These are phyloP conservation scores for Rhabdophis nuchalis DNA, from an alignment of 2,797 vertebrate genomes.

Conservation along the genomic window DNA sequence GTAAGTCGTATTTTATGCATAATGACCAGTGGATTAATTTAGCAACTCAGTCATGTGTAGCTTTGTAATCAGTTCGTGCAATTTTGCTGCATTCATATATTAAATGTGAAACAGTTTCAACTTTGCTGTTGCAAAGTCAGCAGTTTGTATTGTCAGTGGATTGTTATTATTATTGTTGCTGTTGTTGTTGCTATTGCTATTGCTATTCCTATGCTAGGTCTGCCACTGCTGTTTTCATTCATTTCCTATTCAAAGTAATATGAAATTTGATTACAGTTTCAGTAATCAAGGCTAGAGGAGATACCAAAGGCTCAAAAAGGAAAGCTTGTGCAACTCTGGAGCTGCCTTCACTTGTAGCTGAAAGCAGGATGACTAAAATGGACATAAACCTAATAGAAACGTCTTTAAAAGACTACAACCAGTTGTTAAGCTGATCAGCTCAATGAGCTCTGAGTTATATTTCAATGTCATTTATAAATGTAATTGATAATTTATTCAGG, in stretches of 20 bases:
- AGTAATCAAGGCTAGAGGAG: background rate
- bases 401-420: background rate
- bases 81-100: too few species aligned
- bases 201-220: background rate
- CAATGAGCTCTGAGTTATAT: background rate
- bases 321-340: background rate
- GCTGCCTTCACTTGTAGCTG: background rate
- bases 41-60: too few species aligned
- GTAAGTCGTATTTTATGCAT: too few species aligned
- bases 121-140: too few species aligned
- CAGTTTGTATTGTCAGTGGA: too few species aligned
- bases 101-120: too few species aligned
- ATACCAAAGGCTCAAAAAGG: background rate
- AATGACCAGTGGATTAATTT: too few species aligned
- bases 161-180: background rate
- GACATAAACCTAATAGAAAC: background rate
- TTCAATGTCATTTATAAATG: background rate
- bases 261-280: background rate
- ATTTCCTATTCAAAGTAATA: background rate
- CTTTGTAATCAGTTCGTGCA: too few species aligned
- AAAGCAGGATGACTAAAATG: background rate
- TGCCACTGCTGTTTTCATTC: background rate
- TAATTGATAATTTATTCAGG: background rate
- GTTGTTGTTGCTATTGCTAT: too few species aligned
- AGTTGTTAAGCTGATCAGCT: background rate